phyloP scores from a whole-genome alignment of 2,797 vertebrate species.

The Pampus argenteus region DNA sequence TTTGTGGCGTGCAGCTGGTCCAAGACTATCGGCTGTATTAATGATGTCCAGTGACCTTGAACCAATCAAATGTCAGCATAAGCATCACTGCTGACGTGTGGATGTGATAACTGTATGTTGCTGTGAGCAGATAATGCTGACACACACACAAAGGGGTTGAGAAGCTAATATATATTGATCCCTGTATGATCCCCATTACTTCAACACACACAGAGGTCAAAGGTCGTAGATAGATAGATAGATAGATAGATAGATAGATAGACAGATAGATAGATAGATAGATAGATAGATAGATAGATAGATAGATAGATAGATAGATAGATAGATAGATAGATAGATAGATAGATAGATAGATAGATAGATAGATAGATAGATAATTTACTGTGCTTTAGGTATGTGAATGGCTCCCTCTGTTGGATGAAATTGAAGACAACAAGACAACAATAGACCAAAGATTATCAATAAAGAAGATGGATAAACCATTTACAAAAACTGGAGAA shows the following conservation, averaged over 20 bases:
- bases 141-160: not conserved
- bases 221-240: not conserved
- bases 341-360: no score
- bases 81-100: constrained; percentile 2
- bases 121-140: not conserved
- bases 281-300: not conserved
- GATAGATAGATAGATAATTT: no score
- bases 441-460: not conserved
- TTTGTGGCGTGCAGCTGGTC: not conserved
- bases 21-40: not conserved
- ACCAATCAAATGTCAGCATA: constrained; percentile 9
- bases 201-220: not conserved
- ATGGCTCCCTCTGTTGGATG: constrained; percentile 53
- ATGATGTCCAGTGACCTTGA: constrained; percentile 4
- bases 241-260: no score
- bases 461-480: not conserved
- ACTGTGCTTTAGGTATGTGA: not conserved
- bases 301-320: not conserved
- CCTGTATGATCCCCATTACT: no score
- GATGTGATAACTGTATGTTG: not conserved
- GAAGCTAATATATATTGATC: no score
- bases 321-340: no score
- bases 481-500: no score
- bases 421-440: not conserved
- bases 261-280: no score